Percentiles rank a stretch among this genome's conserved stretches.
Evolutionary conservation across 2,888 invertebrate species (phyloP).

Genomic region (Watsonalla binaria): DNA sequence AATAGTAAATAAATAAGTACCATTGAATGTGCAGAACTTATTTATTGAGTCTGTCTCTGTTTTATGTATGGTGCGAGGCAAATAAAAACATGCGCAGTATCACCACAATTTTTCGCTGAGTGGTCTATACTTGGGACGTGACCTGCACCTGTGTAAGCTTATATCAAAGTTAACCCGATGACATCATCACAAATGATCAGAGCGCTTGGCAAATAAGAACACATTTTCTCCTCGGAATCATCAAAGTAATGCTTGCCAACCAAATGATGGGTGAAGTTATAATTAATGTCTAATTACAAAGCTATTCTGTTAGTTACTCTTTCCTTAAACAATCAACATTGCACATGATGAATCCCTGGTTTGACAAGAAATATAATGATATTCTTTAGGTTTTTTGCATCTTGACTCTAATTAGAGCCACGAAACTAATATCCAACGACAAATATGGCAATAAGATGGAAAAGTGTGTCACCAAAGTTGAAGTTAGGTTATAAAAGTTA

Average conservation of each 20-base stretch:
- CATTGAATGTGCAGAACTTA: too few species aligned
- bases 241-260: background rate
- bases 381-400: background rate
- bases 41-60: too few species aligned
- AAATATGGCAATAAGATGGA: conserved; percentile 19
- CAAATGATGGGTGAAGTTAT: background rate
- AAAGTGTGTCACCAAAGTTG: conserved; percentile 49
- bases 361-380: background rate
- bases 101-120: too few species aligned
- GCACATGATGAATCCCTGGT: background rate
- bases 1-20: too few species aligned
- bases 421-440: conserved; percentile 6
- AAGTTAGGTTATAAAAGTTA: conserved; percentile 60
- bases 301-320: too few species aligned
- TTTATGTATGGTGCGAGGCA: too few species aligned
- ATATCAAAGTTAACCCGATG: background rate
- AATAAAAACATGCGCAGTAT: too few species aligned
- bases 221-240: background rate
- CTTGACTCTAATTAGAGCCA: conserved; percentile 11
- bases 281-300: too few species aligned
- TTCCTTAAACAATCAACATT: background rate
- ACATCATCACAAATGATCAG: background rate
- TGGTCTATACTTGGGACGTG: too few species aligned
- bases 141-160: too few species aligned
- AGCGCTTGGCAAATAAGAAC: background rate